phyloP scores from a whole-genome alignment of 2,888 invertebrate genomes.

The Lypha dubia region DNA sequence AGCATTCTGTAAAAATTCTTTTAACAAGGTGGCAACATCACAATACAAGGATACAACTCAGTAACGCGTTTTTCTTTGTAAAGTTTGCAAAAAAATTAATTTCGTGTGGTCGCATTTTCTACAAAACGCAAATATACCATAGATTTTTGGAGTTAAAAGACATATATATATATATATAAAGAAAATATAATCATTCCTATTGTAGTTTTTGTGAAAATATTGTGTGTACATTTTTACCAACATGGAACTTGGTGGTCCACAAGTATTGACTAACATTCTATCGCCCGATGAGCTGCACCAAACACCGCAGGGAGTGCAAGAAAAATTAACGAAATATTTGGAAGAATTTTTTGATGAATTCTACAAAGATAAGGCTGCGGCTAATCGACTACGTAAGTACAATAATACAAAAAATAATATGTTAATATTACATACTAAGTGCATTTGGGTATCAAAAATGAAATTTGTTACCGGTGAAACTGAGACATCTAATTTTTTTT shows the following conservation, averaged over 20 bases:
- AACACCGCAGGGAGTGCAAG: constrained; percentile 84
- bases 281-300: constrained; percentile 85
- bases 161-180: no score
- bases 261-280: constrained; percentile 83
- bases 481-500: not conserved
- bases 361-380: constrained; percentile 89
- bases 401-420: not conserved
- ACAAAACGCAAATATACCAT: constrained; percentile 37
- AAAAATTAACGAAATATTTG: constrained; percentile 87
- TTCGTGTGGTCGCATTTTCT: constrained; percentile 60
- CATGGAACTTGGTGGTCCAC: constrained; percentile 82
- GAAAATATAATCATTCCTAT: constrained; percentile 33
- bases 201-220: constrained; percentile 32
- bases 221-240: constrained; percentile 14
- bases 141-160: constrained; percentile 20
- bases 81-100: constrained; percentile 63
- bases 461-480: constrained; percentile 41
- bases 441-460: not conserved
- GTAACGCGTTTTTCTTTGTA: constrained; percentile 58
- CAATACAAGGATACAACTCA: constrained; percentile 33
- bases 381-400: constrained; percentile 83
- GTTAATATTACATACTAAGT: not conserved
- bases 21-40: constrained; percentile 14
- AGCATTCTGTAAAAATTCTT: not conserved
- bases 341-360: constrained; percentile 88